These are phyloP conservation scores for Adela reaumurella DNA, from an alignment of 2,888 invertebrate genomes.

Conservation along the genomic window DNA sequence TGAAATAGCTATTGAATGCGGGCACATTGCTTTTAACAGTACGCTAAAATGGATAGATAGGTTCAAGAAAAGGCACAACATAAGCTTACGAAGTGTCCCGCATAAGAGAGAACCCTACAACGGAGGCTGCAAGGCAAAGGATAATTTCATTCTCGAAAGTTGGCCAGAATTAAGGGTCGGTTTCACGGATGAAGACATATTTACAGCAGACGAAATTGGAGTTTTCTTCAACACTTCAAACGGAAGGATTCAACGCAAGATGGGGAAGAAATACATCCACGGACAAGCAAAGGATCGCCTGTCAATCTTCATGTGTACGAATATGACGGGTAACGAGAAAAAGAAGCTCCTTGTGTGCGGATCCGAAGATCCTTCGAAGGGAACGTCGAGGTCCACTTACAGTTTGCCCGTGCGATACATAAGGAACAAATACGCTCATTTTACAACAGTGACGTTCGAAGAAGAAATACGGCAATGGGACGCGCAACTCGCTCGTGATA, in stretches of 20 bases:
- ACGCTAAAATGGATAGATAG: constrained; percentile 27
- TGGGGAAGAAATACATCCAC: constrained; percentile 24
- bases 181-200: constrained; percentile 22
- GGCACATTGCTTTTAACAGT: constrained; percentile 24
- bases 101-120: constrained; percentile 16
- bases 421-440: constrained; percentile 22
- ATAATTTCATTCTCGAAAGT: constrained; percentile 23
- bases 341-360: constrained; percentile 24
- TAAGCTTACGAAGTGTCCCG: constrained; percentile 16
- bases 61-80: constrained; percentile 23
- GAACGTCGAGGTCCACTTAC: constrained; percentile 20
- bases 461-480: constrained; percentile 26
- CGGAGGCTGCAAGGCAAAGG: constrained; percentile 20
- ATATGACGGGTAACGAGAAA: constrained; percentile 23
- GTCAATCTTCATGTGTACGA: constrained; percentile 23
- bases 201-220: constrained; percentile 24
- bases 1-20: constrained; percentile 21
- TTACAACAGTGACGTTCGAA: constrained; percentile 25
- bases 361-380: constrained; percentile 21
- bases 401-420: constrained; percentile 24
- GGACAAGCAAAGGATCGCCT: constrained; percentile 22
- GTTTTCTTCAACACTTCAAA: constrained; percentile 25
- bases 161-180: constrained; percentile 22
- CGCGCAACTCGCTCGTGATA: constrained; percentile 15
- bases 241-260: constrained; percentile 22